A percentile compares a stretch with the other conserved stretches of the same genome.
These are phyloP conservation scores for Malurus elegans DNA, from an alignment of 2,113 vertebrate genomes.

Conservation along the genomic window DNA sequence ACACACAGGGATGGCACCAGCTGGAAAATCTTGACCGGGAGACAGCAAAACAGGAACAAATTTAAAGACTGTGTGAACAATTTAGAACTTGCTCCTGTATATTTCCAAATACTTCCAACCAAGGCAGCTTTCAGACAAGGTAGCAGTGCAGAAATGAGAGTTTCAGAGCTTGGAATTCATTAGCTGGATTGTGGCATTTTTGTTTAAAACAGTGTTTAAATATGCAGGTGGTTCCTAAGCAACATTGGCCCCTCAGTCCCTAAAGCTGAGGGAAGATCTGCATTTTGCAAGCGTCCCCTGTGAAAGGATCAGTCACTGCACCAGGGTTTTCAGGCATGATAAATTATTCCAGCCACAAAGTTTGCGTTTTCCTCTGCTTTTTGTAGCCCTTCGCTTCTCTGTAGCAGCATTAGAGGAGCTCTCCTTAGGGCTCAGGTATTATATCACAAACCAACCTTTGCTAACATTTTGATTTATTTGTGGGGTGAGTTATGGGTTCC, in stretches of 20 bases:
- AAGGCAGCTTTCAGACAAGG: not conserved
- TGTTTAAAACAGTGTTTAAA: constrained; percentile 43
- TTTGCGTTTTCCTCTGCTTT: not conserved
- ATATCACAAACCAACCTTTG: not conserved
- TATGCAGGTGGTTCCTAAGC: constrained; percentile 60
- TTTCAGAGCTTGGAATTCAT: constrained; percentile 9
- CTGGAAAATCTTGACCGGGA: not conserved
- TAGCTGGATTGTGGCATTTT: not conserved
- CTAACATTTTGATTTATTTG: not conserved
- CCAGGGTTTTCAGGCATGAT: constrained; percentile 16
- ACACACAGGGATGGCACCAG: not conserved
- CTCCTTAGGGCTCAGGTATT: not conserved
- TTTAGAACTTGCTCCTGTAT: not conserved
- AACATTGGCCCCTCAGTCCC: constrained; percentile 36
- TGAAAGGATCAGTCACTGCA: constrained; percentile 17
- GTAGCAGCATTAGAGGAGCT: not conserved
- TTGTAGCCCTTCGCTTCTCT: constrained; percentile 6
- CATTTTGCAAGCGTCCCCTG: not conserved
- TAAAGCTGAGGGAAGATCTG: constrained; percentile 30
- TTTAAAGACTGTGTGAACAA: not conserved
- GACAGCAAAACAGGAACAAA: not conserved
- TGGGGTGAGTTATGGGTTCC: not conserved
- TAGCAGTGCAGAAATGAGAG: not conserved
- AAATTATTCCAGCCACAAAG: constrained; percentile 24
- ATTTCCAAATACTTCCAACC: not conserved